Conservation (phyloP, 2,888 invertebrate species). For the Acronicta leporina region DNA sequence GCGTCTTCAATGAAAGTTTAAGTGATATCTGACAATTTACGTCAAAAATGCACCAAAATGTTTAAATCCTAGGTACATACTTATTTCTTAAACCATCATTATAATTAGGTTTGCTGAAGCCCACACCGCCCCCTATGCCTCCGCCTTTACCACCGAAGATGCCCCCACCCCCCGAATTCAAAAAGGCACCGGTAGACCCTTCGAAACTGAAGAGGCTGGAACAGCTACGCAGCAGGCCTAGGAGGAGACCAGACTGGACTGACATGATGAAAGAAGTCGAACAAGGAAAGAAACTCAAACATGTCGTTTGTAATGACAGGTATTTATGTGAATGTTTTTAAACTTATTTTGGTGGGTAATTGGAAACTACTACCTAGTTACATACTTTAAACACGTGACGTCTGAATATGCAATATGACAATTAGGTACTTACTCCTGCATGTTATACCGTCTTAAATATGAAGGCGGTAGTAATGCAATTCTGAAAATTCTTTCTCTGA, state of each 20-base stretch:
- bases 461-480: too few relatives aligned
- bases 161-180: constrained; percentile 89
- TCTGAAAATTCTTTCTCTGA: too few relatives aligned
- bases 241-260: constrained; percentile 96
- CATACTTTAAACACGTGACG: too few relatives aligned
- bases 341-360: background rate
- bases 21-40: too few relatives aligned
- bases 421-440: too few relatives aligned
- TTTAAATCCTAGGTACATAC: too few relatives aligned
- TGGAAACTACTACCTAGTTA: too few relatives aligned
- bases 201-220: constrained; percentile 92
- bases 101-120: constrained; percentile 79
- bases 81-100: background rate
- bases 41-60: background rate
- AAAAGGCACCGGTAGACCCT: constrained; percentile 89
- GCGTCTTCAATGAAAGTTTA: too few relatives aligned
- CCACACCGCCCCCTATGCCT: constrained; percentile 90
- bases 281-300: constrained; percentile 92
- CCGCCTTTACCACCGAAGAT: constrained; percentile 92
- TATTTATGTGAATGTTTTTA: constrained; percentile 3
- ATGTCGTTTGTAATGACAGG: constrained; percentile 95
- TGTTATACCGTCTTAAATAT: too few relatives aligned
- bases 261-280: constrained; percentile 98
- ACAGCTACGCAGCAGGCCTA: constrained; percentile 92
- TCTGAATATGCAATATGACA: too few relatives aligned